These are phyloP conservation scores for Ceratoteleas bidentatus DNA, from an alignment of 1,140 invertebrate genomes.

Conservation along the genomic window DNA sequence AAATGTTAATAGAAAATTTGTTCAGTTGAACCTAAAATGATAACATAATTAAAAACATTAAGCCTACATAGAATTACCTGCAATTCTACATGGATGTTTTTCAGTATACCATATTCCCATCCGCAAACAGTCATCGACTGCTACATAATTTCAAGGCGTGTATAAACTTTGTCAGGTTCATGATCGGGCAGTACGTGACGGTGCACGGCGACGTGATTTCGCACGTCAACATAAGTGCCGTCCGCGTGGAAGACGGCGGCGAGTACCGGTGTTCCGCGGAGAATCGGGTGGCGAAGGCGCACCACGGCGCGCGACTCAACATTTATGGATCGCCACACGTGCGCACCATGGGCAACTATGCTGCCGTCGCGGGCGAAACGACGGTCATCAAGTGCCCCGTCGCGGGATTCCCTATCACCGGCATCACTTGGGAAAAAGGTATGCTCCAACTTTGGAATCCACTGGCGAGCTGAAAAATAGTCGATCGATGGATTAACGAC, in stretches of 20 bases:
- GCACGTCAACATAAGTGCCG: conserved; percentile 95
- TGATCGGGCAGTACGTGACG: conserved; percentile 95
- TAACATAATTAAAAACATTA: no score
- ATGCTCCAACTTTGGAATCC: conserved; percentile 24
- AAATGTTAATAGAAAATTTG: no score
- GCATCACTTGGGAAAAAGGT: conserved; percentile 95
- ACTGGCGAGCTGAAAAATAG: background rate
- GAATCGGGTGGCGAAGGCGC: conserved; percentile 89
- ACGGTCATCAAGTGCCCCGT: conserved; percentile 95
- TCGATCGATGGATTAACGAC: background rate
- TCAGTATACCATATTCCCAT: no score
- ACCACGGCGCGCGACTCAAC: conserved; percentile 92
- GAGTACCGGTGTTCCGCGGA: conserved; percentile 93
- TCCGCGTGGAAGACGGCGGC: conserved; percentile 94
- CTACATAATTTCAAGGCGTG: no score
- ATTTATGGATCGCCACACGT: conserved; percentile 95
- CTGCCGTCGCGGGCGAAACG: conserved; percentile 92
- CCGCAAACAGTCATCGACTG: no score
- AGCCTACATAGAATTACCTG: no score
- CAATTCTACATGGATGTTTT: no score
- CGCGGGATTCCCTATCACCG: conserved; percentile 94
- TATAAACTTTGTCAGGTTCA: conserved; percentile 83
- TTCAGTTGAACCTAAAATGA: no score
- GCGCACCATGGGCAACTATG: conserved; percentile 94
- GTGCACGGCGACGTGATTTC: conserved; percentile 96